A percentile compares a stretch with the other conserved stretches of the same genome.
Evolutionary conservation across 2,888 invertebrate species (phyloP).

Genomic region (Eueremaeus valkanovi): DNA sequence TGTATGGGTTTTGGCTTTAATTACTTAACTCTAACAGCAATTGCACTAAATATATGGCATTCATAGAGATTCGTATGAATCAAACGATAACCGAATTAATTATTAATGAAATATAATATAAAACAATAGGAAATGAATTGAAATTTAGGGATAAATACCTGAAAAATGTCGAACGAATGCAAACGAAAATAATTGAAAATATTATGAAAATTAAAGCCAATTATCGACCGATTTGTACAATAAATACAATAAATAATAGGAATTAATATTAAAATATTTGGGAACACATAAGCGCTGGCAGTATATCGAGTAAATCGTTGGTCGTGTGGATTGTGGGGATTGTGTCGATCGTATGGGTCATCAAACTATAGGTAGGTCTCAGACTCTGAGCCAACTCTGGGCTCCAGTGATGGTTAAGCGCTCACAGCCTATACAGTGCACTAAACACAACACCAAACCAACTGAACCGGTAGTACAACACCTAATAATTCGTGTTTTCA

Average conservation of each 20-base stretch:
- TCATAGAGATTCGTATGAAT: too few species aligned
- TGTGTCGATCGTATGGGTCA: background rate
- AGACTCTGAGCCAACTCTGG: background rate
- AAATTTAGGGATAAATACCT: background rate
- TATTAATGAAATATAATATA: too few species aligned
- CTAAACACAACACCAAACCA: slow-evolving; percentile 3
- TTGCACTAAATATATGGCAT: too few species aligned
- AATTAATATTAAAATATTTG: background rate
- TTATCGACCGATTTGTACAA: too few species aligned
- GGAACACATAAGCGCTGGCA: background rate
- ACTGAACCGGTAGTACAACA: slow-evolving; percentile 31
- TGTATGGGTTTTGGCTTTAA: too few species aligned
- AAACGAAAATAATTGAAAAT: background rate
- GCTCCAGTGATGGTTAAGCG: too few species aligned
- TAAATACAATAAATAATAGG: background rate
- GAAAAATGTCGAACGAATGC: background rate
- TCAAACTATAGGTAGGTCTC: background rate
- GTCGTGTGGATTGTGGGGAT: background rate
- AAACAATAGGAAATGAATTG: too few species aligned
- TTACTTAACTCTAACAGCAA: too few species aligned
- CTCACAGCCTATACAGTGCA: slow-evolving; percentile 3
- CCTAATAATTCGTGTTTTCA: slow-evolving; percentile 4
- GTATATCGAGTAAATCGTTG: background rate
- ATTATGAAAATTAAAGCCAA: too few species aligned
- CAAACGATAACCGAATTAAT: too few species aligned